Evolutionary conservation across 2,888 invertebrate species (phyloP), one percentile per base, ranked within the genome.

Genomic region (Mechanitis mazaeus): DNA sequence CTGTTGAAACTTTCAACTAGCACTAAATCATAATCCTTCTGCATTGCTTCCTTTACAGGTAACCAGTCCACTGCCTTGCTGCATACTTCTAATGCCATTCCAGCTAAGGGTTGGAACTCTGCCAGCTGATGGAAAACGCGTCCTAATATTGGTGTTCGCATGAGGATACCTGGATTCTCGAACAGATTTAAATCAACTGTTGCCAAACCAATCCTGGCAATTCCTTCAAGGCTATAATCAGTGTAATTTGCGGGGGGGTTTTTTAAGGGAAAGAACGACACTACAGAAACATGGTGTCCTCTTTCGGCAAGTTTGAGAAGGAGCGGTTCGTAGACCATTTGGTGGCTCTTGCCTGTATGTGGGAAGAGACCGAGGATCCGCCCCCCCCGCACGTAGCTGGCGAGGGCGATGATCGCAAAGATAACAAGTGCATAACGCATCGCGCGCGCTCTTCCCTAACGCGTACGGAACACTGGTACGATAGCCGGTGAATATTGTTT

Each of bases 1-100:
- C 92, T 91, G 69, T 91, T 92, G 68, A 94, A 94, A 65, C 91
- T 87, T 74, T 94, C 94, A 20, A 92, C 87, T 4, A 94, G 75
- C 9, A 94, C 78, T 6, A 93, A 72, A 73, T 95, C 94, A 68
- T 93, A 94, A 31, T 87, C 80, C 54, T 78, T 77, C 63, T 80
- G 78, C 64, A 90, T 63, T 3, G 80, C 81, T 35, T 84, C 83
- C 1, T 75, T 75, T 33, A 90, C 66, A 2, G 87, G 83, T 3
- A 79, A 79, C 71, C 81, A 85, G 45, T 80, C 80, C 35, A 90
- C 83, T 3, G 87, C 70, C 63, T 82, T 84, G 11, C 79, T 77
- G 64, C 91, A 91, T 5, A 87, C 79, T 0, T 69, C 70, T 45
- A 84, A 33, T 45, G 87, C 88, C 77, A 84, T 75, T 1, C 79